phyloP scores from a whole-genome alignment of 1,140 invertebrate genomes.

The Drosophila malerkotliana region DNA sequence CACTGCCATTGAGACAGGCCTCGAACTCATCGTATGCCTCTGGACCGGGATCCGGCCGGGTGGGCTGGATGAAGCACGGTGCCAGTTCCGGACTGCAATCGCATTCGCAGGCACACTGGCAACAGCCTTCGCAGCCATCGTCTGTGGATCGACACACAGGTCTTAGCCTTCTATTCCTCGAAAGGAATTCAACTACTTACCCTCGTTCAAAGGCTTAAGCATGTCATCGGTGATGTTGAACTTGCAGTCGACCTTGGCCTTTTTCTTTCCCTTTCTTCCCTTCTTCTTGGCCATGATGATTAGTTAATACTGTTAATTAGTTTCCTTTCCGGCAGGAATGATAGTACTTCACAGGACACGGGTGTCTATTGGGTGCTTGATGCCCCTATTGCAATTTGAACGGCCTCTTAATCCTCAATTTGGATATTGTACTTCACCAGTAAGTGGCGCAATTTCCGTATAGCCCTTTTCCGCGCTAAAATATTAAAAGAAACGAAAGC shows the following conservation, averaged over 20 bases:
- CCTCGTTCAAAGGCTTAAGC: conserved; percentile 42
- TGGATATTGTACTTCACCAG: conserved; percentile 76
- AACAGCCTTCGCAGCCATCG: conserved; percentile 56
- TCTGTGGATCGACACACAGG: neutral
- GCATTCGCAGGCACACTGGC: conserved; percentile 56
- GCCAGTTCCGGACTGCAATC: conserved; percentile 70
- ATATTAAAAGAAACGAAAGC: neutral
- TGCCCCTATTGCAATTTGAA: neutral
- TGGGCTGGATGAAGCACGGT: conserved; percentile 69
- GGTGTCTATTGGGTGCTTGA: neutral
- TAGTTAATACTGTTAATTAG: conserved; percentile 12
- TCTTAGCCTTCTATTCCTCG: neutral
- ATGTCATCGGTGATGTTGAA: conserved; percentile 39
- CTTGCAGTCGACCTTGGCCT: conserved; percentile 34
- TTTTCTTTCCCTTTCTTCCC: conserved; percentile 62
- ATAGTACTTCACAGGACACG: conserved; percentile 12
- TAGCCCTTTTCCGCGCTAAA: conserved; percentile 63
- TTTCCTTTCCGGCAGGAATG: neutral
- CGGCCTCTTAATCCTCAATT: conserved; percentile 55
- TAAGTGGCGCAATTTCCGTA: conserved; percentile 71
- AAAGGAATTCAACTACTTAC: conserved; percentile 12
- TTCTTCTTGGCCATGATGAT: conserved; percentile 67
- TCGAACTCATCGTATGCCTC: conserved; percentile 83
- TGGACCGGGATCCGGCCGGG: conserved; percentile 64
- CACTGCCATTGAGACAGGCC: conserved; percentile 79